Evolutionary conservation across 2,888 invertebrate genomes (phyloP), one percentile per base, ranked within the genome.

Genomic region (Dione juno): DNA sequence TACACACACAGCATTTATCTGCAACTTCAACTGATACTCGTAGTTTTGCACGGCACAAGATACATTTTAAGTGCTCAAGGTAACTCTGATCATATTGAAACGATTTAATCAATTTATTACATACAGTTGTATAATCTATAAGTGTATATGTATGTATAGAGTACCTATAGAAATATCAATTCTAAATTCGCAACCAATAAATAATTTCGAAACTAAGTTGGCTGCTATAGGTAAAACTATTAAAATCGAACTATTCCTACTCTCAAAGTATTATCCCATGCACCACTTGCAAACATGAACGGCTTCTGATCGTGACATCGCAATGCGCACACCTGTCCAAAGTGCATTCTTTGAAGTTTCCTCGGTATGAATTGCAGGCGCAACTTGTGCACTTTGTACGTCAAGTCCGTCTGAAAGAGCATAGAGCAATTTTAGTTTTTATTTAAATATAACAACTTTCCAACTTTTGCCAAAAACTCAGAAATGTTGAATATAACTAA

Each of bases 261-360:
- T 82, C 94, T 90, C 43, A 95, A 84, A 1, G 93, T 93, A 28
- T 90, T 89, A 77, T 95, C 95, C 94, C 94, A 94, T 43, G 94
- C 93, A 3, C 91, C 94, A 19, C 90, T 92, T 16, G 94, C 89
- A 73, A 94, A 92, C 61, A 92, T 80, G 50, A 83, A 81, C 0
- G 87, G 84, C 61, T 85, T 84, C 54, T 87, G 80, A 0, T 87
- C 86, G 76, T 94, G 94, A 74, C 93, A 94, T 59, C 87, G 88
- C 54, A 94, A 70, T 0, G 94, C 93, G 53, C 88, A 89, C 13
- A 93, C 90, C 77, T 90, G 90, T 0, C 86, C 86, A 13, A 75
- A 81, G 70, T 93, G 93, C 82, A 91, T 88, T 8, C 93, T 84
- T 75, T 90, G 90, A 65, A 93, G 77, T 77, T 92, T 92, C 83